Base-by-base conservation (phyloP, 2,888 invertebrate genomes). In the Ptychoptera contaminata region DNA sequence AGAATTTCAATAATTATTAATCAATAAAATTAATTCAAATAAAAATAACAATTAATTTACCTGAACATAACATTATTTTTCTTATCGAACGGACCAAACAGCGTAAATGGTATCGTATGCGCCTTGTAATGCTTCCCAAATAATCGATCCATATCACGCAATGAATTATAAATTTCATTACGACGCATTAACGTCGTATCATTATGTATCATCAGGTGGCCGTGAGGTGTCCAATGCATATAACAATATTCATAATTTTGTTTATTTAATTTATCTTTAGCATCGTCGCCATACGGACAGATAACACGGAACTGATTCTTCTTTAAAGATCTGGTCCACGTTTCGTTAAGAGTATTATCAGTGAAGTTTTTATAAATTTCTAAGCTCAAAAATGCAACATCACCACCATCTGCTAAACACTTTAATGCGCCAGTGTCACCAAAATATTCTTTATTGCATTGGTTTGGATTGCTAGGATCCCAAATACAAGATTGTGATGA, bases 311-410 rank as follows among this genome's bases (percentile, higher is more conserved):
- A 72, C 42, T 73, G 69, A 1, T 58, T 55, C 41, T 59, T 56
- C 31, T 58, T 56, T 1, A 67, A 52, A 32, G 53, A 51, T 48
- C 48, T 52, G 37, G 60, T 52, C 71, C 73, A 71, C 1, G 34
- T 34, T n/a, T 16, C 16, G 63, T 49, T 1, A 56, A 63, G 53
- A 69, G 73, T 53, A 56, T 63, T 49, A 63, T 79, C 73, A 50
- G 70, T 66, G 53, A 77, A 73, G 54, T 74, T 72, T 46, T 76
- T 73, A 38, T 72, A 72, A 1, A 73, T 71, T 16, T 68, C 67
- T 48, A 78, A 72, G 51, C 76, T 76, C 2, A 88, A 63, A 53
- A 90, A 87, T 0, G 86, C 86, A 0, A 88, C 84, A 54, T 88
- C 86, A 5, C 73, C 82, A 0, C 74, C 77, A 48, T 78, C 74